Evolutionary conservation across 2,113 vertebrate species (phyloP), one percentile per base, ranked within the genome.

Genomic region (Tricholaema leucomelas): DNA sequence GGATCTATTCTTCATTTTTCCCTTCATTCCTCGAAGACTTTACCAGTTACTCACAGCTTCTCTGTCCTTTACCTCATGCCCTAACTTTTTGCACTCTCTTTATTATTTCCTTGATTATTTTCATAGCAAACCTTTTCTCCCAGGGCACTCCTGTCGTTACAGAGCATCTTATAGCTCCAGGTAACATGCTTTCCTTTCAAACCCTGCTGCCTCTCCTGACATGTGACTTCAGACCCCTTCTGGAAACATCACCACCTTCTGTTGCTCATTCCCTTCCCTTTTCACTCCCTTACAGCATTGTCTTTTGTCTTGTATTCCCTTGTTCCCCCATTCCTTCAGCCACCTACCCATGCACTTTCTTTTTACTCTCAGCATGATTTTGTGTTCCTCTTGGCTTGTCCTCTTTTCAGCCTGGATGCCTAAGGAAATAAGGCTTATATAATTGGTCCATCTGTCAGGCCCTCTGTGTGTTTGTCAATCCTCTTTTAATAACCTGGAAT

Each of bases 371-470:
- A 74, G 69, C 27, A n/a, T 20, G 35, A 46, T 65, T 65, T 65
- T 0, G 0, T 56, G 33, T 77, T 88, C 64, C 64, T 82, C 38
- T 2, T 25, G 55, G 31, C 70, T 76, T 87, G 56, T 87, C 72
- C 60, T 87, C 64, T 64, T 92, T 95, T 89, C 87, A 93, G 70
- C 83, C 78, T 73, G 52, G 59, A 70, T 79, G 81, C 71, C 75
- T 76, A 71, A 91, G 63, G 84, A 93, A 85, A 76, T 64, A 75
- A 87, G 35, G 78, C 87, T 88, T 92, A 80, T 81, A 20, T 93
- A 93, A 94, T 69, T 87, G 86, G 74, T 88, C 92, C 78, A 91
- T 88, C 89, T 95, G 74, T 87, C 59, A 69, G 28, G 16, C 38
- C 54, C 48, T 93, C 89, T 8, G 2, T 69, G 65, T 60, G 54